phyloP scores from a whole-genome alignment of 23 tunicate genomes.

The Oikopleura dioica region DNA sequence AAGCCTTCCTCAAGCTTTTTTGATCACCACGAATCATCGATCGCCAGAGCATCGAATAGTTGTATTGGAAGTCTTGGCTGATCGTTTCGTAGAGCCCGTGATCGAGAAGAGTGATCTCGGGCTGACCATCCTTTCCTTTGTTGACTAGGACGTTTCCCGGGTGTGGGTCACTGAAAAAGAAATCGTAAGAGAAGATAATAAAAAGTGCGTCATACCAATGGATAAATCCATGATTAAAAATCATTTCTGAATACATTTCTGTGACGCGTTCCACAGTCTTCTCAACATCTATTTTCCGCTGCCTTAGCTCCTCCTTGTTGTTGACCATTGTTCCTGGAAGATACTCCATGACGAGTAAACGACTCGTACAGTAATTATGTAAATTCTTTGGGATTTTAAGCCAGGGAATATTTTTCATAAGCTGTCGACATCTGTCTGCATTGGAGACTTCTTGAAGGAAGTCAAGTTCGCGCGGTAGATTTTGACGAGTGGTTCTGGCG shows the following conservation, averaged over 20 bases:
- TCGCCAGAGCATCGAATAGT: conserved; percentile 76
- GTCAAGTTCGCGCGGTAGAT: conserved; percentile 73
- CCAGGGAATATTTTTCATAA: conserved; percentile 21
- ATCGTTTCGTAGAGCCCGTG: conserved; percentile 62
- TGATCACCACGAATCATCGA: conserved; percentile 37
- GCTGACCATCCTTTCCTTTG: conserved; percentile 9
- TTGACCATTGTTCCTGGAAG: conserved; percentile 69
- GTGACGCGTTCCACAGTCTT: not conserved
- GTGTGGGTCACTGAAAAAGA: conserved; percentile 97
- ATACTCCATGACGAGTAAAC: conserved; percentile 73
- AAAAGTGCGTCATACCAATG: too few species aligned
- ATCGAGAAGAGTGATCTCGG: conserved; percentile 51
- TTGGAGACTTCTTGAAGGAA: conserved; percentile 52
- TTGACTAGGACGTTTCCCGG: conserved; percentile 70
- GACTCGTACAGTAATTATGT: conserved; percentile 24
- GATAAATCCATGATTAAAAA: conserved; percentile 76
- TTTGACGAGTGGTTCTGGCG: conserved; percentile 39
- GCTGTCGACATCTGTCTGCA: conserved; percentile 35
- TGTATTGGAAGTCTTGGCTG: conserved; percentile 42
- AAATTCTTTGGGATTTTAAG: conserved; percentile 37
- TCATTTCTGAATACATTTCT: conserved; percentile 34
- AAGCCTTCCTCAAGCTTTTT: conserved; percentile 22
- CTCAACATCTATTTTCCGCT: conserved; percentile 19
- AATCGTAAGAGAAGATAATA: too few species aligned
- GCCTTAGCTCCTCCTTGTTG: conserved; percentile 26